A percentile compares a stretch with the other conserved stretches of the same genome.
These are phyloP conservation scores for Scaptomyza pallida DNA, from an alignment of 1,140 invertebrate species.

Conservation along the genomic window DNA sequence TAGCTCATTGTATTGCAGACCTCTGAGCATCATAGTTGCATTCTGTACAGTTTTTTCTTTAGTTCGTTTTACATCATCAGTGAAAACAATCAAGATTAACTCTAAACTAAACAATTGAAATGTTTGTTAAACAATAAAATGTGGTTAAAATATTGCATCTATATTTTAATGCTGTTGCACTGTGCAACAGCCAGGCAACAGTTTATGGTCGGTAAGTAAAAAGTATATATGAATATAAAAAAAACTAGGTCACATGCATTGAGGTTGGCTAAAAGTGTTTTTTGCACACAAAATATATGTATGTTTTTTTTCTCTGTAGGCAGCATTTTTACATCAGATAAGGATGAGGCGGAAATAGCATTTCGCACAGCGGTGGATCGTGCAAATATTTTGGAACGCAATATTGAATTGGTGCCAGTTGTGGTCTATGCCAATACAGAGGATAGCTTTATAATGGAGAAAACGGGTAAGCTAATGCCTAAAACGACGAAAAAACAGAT, in stretches of 20 bases:
- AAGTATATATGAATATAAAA: not conserved
- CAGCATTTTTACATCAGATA: slow-evolving; percentile 83
- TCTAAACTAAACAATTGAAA: slow-evolving; percentile 24
- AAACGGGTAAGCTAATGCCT: slow-evolving; percentile 71
- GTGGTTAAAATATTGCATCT: slow-evolving; percentile 24
- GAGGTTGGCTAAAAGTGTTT: slow-evolving; percentile 20
- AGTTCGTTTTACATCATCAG: slow-evolving; percentile 69
- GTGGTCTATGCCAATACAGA: slow-evolving; percentile 76
- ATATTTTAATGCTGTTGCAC: slow-evolving; percentile 28
- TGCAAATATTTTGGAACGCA: slow-evolving; percentile 83
- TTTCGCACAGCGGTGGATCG: slow-evolving; percentile 84
- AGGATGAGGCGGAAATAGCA: slow-evolving; percentile 84
- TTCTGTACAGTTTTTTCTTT: slow-evolving; percentile 7
- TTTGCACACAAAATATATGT: slow-evolving; percentile 6
- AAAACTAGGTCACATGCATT: slow-evolving; percentile 58
- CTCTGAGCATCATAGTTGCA: slow-evolving; percentile 54
- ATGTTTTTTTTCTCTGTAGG: slow-evolving; percentile 57
- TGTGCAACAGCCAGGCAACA: slow-evolving; percentile 45
- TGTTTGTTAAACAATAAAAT: slow-evolving; percentile 33
- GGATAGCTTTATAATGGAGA: slow-evolving; percentile 84
- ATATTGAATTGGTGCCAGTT: slow-evolving; percentile 78
- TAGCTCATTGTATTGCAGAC: slow-evolving; percentile 59
- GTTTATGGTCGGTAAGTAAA: slow-evolving; percentile 71
- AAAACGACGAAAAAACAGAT: not conserved
- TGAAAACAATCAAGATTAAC: not conserved